phyloP scores from a whole-genome alignment of 2,113 vertebrate genomes.

The Sigmodon hispidus region DNA sequence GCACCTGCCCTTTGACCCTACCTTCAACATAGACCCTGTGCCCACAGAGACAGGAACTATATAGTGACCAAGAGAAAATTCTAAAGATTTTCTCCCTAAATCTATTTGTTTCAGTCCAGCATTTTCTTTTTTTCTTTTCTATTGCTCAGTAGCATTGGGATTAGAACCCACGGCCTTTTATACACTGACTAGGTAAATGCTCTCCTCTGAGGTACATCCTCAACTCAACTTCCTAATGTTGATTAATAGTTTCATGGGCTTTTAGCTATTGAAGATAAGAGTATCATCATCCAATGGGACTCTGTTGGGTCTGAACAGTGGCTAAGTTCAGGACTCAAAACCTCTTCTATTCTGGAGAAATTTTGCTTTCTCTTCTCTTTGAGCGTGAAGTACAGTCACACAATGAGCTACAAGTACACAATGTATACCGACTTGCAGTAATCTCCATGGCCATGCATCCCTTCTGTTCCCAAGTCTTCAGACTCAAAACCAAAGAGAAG shows the following conservation, averaged over 20 bases:
- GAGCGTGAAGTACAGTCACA: not conserved
- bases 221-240: not conserved
- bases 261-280: not conserved
- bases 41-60: not conserved
- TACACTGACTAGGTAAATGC: not conserved
- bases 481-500: not conserved
- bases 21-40: not conserved
- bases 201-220: not conserved
- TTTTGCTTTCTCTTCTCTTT: not conserved
- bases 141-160: not conserved
- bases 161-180: not conserved
- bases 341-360: not conserved
- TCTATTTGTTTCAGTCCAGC: not conserved
- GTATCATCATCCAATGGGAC: no score
- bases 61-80: not conserved
- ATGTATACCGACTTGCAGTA: not conserved
- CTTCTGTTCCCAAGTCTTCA: not conserved
- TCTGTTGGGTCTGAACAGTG: not conserved
- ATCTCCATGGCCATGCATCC: not conserved
- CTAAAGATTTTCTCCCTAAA: not conserved
- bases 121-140: not conserved
- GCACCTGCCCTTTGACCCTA: not conserved
- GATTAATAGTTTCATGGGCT: not conserved
- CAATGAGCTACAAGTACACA: not conserved
- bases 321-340: not conserved